A percentile compares a stretch with the other conserved stretches of the same genome.
phyloP scores from a whole-genome alignment of 2,797 vertebrate genomes.

The Naso thynnoides region DNA sequence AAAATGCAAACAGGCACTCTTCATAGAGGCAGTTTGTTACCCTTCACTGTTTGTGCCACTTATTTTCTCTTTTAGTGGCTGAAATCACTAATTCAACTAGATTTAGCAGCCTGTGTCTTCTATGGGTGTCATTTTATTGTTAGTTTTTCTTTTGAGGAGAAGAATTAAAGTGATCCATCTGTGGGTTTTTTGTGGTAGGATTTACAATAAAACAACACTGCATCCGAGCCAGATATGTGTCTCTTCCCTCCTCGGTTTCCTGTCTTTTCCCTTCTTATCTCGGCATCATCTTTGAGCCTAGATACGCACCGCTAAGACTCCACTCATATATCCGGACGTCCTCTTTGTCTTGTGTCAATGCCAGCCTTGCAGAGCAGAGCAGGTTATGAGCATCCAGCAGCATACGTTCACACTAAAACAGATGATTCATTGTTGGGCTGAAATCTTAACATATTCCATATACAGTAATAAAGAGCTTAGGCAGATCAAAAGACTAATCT shows the following conservation, averaged over 20 bases:
- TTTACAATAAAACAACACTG: slow-evolving; percentile 30
- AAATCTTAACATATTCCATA: slow-evolving; percentile 75
- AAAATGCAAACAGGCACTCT: slow-evolving; percentile 6
- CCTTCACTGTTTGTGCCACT: slow-evolving; percentile 35
- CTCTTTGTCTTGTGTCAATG: slow-evolving; percentile 64
- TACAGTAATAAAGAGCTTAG: slow-evolving; percentile 80
- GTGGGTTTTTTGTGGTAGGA: slow-evolving; percentile 35
- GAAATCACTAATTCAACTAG: slow-evolving; percentile 71
- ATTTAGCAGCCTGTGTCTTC: slow-evolving; percentile 33
- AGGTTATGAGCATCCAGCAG: slow-evolving; percentile 60
- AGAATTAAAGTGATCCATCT: slow-evolving; percentile 45
- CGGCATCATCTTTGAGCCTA: slow-evolving; percentile 57
- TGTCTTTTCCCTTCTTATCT: slow-evolving; percentile 58
- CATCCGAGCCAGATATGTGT: slow-evolving; percentile 66
- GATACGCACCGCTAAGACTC: slow-evolving; percentile 64
- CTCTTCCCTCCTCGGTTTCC: slow-evolving; percentile 61
- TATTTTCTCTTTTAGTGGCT: slow-evolving; percentile 47
- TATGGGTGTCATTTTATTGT: slow-evolving; percentile 37
- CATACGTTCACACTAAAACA: slow-evolving; percentile 72
- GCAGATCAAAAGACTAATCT: slow-evolving; percentile 79
- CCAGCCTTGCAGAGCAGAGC: slow-evolving; percentile 51
- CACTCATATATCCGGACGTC: slow-evolving; percentile 62
- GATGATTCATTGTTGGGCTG: slow-evolving; percentile 76
- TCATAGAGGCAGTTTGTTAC: slow-evolving; percentile 32
- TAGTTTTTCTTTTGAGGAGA: not conserved